Conservation (phyloP, 1,140 invertebrate genomes). For the Zophobas morio region DNA sequence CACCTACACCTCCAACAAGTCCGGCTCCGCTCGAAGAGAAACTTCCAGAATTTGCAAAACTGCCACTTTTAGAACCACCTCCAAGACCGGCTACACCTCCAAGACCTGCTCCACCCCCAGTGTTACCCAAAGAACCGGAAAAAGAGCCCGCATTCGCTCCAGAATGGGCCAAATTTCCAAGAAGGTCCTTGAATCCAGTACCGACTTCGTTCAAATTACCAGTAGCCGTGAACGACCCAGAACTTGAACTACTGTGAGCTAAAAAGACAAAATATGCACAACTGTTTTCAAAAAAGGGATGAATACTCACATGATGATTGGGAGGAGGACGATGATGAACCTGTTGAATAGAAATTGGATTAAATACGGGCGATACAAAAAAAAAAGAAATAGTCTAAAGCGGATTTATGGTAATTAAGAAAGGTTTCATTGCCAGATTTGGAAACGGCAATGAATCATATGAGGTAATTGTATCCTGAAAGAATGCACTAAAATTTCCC, state of each 20-base stretch:
- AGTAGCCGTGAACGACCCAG: slow-evolving; percentile 21
- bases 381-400: no score
- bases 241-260: slow-evolving; percentile 47
- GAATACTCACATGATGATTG: slow-evolving; percentile 42
- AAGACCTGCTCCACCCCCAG: slow-evolving; percentile 21
- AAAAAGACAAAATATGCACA: neutral
- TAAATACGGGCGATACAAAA: no score
- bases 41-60: slow-evolving; percentile 44
- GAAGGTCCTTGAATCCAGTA: slow-evolving; percentile 46
- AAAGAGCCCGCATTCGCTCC: slow-evolving; percentile 27
- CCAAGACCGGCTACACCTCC: slow-evolving; percentile 43
- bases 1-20: slow-evolving; percentile 1
- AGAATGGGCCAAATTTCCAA: slow-evolving; percentile 34
- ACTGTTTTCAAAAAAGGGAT: neutral
- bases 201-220: slow-evolving; percentile 37
- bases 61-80: slow-evolving; percentile 47
- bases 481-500: neutral
- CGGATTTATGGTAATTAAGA: no score
- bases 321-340: slow-evolving; percentile 22
- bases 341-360: neutral
- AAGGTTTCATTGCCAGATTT: neutral
- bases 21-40: neutral
- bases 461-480: neutral
- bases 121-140: neutral
- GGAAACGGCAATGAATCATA: neutral